phyloP scores from a whole-genome alignment of 2,797 vertebrate species.

The Rousettus madagascariensis region DNA sequence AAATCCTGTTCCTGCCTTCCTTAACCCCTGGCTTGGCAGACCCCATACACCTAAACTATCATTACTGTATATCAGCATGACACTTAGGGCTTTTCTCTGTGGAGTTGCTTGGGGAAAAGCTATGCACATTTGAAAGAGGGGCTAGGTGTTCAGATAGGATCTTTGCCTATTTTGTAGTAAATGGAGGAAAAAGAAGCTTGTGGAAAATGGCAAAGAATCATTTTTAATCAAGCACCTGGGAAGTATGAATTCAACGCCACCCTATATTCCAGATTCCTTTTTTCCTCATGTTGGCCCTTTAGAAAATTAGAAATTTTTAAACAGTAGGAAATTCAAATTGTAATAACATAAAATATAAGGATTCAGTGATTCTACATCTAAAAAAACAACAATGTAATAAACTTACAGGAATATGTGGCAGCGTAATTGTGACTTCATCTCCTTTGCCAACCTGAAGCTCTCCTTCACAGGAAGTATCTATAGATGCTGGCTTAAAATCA shows the following conservation, averaged over 20 bases:
- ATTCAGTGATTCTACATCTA: not conserved
- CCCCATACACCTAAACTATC: not conserved
- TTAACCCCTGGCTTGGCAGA: not conserved
- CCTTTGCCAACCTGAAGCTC: conserved; percentile 99
- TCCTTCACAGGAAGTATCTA: conserved; percentile 97
- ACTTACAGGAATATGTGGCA: conserved; percentile 97
- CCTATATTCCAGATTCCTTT: not conserved
- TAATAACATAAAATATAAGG: not conserved
- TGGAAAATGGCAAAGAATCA: not conserved
- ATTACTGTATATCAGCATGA: not conserved
- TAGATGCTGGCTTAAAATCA: conserved; percentile 99
- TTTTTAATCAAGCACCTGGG: not conserved
- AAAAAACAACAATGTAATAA: not conserved
- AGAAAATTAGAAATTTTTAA: conserved; percentile 26
- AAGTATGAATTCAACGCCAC: not conserved
- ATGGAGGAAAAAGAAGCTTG: not conserved
- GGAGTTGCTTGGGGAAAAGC: not conserved
- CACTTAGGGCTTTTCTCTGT: not conserved
- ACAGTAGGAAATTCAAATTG: not conserved
- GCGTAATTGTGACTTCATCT: conserved; percentile 97
- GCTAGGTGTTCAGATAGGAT: not conserved
- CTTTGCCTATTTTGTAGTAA: not conserved
- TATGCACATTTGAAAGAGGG: not conserved
- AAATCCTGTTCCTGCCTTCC: not conserved
- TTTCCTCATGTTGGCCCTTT: not conserved